A percentile compares a stretch with the other conserved stretches of the same genome.
phyloP scores from a whole-genome alignment of 2,113 vertebrate genomes.

The Mesocricetus auratus region DNA sequence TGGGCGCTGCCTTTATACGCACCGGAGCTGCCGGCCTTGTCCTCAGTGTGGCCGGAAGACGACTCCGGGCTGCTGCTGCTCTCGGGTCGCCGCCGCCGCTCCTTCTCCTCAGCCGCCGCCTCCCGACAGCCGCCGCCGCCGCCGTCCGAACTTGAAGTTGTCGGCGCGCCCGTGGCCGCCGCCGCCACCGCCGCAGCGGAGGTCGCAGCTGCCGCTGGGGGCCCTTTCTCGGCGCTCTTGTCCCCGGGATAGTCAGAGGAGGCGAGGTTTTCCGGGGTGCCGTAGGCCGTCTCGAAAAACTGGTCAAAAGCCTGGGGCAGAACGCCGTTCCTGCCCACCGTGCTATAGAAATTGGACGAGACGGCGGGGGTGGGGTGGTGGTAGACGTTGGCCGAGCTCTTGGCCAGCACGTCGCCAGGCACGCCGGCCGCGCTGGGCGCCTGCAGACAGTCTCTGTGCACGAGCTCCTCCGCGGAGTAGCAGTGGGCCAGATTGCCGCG shows the following conservation, averaged over 20 bases:
- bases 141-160: constrained; percentile 92
- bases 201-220: constrained; percentile 88
- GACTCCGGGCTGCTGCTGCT: constrained; percentile 97
- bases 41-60: constrained; percentile 97
- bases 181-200: constrained; percentile 87
- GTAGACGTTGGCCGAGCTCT: constrained; percentile 92
- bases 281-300: constrained; percentile 98
- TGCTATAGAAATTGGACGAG: constrained; percentile 94
- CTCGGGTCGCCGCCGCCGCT: constrained; percentile 88
- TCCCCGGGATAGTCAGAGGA: constrained; percentile 90
- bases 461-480: constrained; percentile 96
- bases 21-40: constrained; percentile 95
- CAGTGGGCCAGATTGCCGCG: constrained; percentile 96
- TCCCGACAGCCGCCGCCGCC: constrained; percentile 87
- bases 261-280: constrained; percentile 90
- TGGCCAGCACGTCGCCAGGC: constrained; percentile 94
- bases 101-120: constrained; percentile 88
- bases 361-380: constrained; percentile 91
- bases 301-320: constrained; percentile 98
- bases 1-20: constrained; percentile 94
- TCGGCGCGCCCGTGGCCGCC: constrained; percentile 85
- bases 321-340: constrained; percentile 96
- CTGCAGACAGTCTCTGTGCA: constrained; percentile 97
- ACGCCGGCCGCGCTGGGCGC: constrained; percentile 91
- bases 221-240: constrained; percentile 89